These are phyloP conservation scores for Halictus rubicundus DNA, from an alignment of 1,140 invertebrate genomes.

Conservation along the genomic window DNA sequence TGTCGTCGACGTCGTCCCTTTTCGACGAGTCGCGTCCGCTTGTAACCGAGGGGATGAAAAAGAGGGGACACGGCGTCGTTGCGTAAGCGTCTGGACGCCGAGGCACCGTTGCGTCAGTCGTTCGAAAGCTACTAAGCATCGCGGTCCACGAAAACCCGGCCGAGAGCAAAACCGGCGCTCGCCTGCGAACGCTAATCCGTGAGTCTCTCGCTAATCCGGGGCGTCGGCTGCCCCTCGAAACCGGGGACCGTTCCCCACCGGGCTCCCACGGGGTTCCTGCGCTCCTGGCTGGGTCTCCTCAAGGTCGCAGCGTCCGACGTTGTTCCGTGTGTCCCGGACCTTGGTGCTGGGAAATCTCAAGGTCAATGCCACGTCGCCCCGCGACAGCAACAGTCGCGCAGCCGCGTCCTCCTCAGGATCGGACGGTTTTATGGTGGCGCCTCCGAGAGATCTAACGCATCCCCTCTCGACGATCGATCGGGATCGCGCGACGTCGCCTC, in stretches of 20 bases:
- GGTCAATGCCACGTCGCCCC: slow-evolving; percentile 36
- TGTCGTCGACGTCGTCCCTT: slow-evolving; percentile 11
- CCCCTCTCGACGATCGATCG: no score
- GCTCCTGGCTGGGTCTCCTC: neutral
- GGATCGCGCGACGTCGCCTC: no score
- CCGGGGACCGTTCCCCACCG: neutral
- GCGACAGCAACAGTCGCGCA: neutral
- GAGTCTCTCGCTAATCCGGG: slow-evolving; percentile 4
- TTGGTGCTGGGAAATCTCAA: slow-evolving; percentile 26
- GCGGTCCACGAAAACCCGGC: slow-evolving; percentile 53
- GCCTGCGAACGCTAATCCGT: neutral
- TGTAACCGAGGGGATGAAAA: slow-evolving; percentile 40
- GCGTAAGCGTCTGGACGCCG: slow-evolving; percentile 72
- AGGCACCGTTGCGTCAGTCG: slow-evolving; percentile 69
- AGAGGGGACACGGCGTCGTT: slow-evolving; percentile 58
- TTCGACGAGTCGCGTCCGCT: slow-evolving; percentile 20
- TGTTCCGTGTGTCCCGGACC: neutral
- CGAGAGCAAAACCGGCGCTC: no score
- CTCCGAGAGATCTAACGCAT: neutral
- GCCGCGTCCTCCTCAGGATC: neutral
- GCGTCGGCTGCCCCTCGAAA: no score
- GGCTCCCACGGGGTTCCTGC: neutral
- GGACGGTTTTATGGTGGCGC: slow-evolving; percentile 27
- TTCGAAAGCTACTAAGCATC: slow-evolving; percentile 64
- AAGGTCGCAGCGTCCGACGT: neutral